Conservation (phyloP, 2,888 invertebrate species). For the Chesias legatella region DNA sequence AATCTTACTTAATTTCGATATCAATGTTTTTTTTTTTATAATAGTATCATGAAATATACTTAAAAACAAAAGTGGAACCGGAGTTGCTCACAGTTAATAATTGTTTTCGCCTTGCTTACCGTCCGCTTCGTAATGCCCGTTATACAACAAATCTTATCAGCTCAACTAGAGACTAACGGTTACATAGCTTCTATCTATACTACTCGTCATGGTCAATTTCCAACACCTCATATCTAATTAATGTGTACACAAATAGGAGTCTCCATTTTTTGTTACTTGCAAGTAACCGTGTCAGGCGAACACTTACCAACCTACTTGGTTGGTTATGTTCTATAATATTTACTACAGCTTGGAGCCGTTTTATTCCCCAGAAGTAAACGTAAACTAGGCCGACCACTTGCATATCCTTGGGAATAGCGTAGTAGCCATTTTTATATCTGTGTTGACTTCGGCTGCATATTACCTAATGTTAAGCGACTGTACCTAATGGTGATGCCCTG, state of each 20-base stretch:
- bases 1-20: not conserved
- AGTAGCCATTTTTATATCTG: no score
- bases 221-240: constrained; percentile 45
- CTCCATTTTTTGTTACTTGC: constrained; percentile 22
- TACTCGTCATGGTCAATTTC: constrained; percentile 47
- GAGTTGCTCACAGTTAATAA: constrained; percentile 47
- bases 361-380: no score
- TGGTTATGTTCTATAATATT: no score
- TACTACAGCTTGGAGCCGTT: no score
- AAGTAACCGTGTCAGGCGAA: constrained; percentile 23
- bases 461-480: no score
- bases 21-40: no score
- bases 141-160: constrained; percentile 69
- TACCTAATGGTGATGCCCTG: no score
- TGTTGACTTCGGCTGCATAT: no score
- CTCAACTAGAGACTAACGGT: constrained; percentile 52
- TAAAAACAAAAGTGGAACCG: constrained; percentile 49
- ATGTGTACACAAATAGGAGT: constrained; percentile 29
- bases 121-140: constrained; percentile 54
- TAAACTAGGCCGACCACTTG: no score
- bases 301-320: constrained; percentile 4
- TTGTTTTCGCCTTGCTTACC: constrained; percentile 59
- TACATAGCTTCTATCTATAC: constrained; percentile 46
- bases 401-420: no score
- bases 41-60: no score